Percentiles rank a stretch among this genome's conserved stretches.
These are phyloP conservation scores for Habrosyne pyritoides DNA, from an alignment of 2,888 invertebrate species.

Conservation along the genomic window DNA sequence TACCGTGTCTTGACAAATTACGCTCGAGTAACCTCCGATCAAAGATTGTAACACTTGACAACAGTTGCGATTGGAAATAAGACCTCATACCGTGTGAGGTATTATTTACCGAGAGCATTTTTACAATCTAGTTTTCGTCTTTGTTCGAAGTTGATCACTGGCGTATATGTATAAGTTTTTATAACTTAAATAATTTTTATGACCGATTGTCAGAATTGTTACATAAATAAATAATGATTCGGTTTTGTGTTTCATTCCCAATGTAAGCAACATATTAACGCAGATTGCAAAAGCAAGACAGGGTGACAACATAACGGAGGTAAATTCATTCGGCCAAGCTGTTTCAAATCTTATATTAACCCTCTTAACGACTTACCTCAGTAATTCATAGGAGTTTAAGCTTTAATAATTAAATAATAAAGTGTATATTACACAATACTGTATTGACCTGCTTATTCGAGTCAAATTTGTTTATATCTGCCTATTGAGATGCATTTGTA, in stretches of 20 bases:
- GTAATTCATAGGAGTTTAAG: slow-evolving; percentile 11
- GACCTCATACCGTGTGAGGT: background rate
- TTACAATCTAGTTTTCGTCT: no score
- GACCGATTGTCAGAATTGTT: background rate
- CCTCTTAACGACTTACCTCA: slow-evolving; percentile 47
- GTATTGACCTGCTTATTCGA: slow-evolving; percentile 22
- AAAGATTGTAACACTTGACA: background rate
- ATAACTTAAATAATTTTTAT: no score
- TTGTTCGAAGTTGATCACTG: background rate
- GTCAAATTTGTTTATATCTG: slow-evolving; percentile 10
- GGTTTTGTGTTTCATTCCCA: background rate
- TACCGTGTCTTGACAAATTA: background rate
- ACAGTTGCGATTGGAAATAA: background rate
- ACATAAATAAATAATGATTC: slow-evolving; percentile 9
- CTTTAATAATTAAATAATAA: slow-evolving; percentile 23
- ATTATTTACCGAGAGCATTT: no score
- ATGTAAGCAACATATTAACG: slow-evolving; percentile 22
- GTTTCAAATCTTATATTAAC: slow-evolving; percentile 33
- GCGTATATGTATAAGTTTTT: no score
- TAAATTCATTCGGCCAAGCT: slow-evolving; percentile 48
- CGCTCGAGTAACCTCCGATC: background rate
- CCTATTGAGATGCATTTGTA: slow-evolving; percentile 20
- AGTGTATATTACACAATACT: slow-evolving; percentile 39
- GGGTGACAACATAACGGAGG: slow-evolving; percentile 56
- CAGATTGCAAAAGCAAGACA: slow-evolving; percentile 61